Percentiles rank a stretch among this genome's conserved stretches.
Conservation (phyloP, 1,140 invertebrate genomes). For the Dreissena rostriformis region DNA sequence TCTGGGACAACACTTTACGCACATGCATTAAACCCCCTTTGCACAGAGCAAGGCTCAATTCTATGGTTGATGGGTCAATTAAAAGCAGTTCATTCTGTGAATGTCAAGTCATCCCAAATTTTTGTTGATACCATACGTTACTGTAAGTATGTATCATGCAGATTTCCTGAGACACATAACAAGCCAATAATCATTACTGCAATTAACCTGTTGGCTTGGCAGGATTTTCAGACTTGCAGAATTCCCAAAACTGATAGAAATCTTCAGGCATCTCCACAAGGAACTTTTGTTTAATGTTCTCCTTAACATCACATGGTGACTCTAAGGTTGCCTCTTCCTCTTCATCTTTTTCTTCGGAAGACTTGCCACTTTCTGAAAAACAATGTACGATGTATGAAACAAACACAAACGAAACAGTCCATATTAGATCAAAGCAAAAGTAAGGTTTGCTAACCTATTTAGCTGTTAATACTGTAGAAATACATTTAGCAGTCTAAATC, state of each 20-base stretch:
- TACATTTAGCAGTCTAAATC: too few species aligned
- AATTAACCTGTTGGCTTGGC: slow-evolving; percentile 83
- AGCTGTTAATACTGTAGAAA: too few species aligned
- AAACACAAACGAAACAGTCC: too few species aligned
- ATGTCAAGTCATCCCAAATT: background rate
- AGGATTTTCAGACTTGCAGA: slow-evolving; percentile 87
- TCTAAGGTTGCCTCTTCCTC: slow-evolving; percentile 48
- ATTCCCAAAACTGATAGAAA: slow-evolving; percentile 93
- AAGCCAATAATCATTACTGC: background rate
- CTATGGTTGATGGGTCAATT: too few species aligned
- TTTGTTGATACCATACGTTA: background rate
- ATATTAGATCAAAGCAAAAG: too few species aligned
- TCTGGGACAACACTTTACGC: too few species aligned
- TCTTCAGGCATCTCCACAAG: slow-evolving; percentile 93
- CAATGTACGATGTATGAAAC: background rate
- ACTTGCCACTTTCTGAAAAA: background rate
- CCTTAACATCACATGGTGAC: slow-evolving; percentile 76
- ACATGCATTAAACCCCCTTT: too few species aligned
- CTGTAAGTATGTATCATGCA: background rate
- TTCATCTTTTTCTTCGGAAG: slow-evolving; percentile 40
- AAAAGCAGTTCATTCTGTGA: too few species aligned
- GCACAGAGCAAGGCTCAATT: too few species aligned
- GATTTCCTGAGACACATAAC: background rate
- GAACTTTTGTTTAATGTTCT: slow-evolving; percentile 88
- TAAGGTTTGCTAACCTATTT: too few species aligned